A percentile compares a stretch with the other conserved stretches of the same genome.
phyloP scores from a whole-genome alignment of 2,797 vertebrate genomes.

The Chanos chanos region DNA sequence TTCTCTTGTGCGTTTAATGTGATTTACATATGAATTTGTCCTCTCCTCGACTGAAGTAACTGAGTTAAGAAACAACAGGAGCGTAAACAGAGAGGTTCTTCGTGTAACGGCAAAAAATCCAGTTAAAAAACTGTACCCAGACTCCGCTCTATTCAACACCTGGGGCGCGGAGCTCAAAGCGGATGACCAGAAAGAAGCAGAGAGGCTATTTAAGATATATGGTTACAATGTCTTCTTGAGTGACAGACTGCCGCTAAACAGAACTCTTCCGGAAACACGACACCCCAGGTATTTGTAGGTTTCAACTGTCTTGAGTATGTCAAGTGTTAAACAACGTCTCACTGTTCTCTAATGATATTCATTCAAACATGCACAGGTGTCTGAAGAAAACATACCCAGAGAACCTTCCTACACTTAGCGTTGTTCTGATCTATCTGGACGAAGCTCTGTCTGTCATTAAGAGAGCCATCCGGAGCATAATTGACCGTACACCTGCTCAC shows the following conservation, averaged over 20 bases:
- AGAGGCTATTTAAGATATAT: conserved; percentile 78
- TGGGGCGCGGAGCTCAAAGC: conserved; percentile 87
- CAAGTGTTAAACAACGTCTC: not conserved
- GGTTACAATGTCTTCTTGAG: conserved; percentile 94
- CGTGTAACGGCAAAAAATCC: conserved; percentile 54
- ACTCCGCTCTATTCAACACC: conserved; percentile 78
- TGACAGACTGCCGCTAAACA: conserved; percentile 81
- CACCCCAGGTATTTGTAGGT: conserved; percentile 42
- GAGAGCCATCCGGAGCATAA: conserved; percentile 69
- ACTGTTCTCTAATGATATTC: too few relatives aligned
- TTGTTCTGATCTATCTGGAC: conserved; percentile 75
- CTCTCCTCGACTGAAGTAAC: too few relatives aligned
- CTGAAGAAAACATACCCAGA: conserved; percentile 61
- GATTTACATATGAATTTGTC: too few relatives aligned
- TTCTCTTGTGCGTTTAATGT: too few relatives aligned
- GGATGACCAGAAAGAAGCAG: conserved; percentile 76
- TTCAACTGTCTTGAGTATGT: not conserved
- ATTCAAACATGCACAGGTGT: too few relatives aligned
- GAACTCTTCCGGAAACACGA: conserved; percentile 79
- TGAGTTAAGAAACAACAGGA: too few relatives aligned
- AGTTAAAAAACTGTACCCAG: conserved; percentile 72
- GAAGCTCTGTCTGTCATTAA: conserved; percentile 76
- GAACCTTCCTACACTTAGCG: conserved; percentile 68
- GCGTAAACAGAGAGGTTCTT: conserved; percentile 7
- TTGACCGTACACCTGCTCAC: conserved; percentile 64